A percentile compares a stretch with the other conserved stretches of the same genome.
These are phyloP conservation scores for Anabas testudineus DNA, from an alignment of 2,797 vertebrate species.

Conservation along the genomic window DNA sequence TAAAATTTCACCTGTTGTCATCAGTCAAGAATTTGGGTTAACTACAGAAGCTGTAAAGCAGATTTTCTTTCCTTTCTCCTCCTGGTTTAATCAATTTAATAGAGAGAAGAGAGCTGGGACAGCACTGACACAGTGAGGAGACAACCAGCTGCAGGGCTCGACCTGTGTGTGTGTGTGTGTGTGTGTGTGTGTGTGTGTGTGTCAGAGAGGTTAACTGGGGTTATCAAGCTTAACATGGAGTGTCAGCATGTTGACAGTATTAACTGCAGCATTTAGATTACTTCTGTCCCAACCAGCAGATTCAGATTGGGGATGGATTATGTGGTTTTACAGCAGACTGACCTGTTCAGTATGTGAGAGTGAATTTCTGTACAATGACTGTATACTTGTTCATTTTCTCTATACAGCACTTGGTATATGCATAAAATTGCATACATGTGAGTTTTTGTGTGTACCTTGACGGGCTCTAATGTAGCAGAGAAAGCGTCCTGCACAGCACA, in stretches of 20 bases:
- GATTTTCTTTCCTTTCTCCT: neutral
- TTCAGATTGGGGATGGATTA: constrained; percentile 49
- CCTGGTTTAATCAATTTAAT: constrained; percentile 8
- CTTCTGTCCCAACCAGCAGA: constrained; percentile 44
- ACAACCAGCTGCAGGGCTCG: constrained; percentile 2
- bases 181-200: too few species aligned
- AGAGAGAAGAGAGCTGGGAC: neutral
- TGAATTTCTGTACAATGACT: neutral
- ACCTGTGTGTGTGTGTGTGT: neutral
- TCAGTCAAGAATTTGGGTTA: too few species aligned
- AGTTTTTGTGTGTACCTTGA: constrained; percentile 87
- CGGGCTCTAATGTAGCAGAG: constrained; percentile 94
- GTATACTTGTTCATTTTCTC: neutral
- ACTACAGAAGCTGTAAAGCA: too few species aligned
- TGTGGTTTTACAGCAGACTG: neutral
- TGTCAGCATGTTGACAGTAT: constrained; percentile 54
- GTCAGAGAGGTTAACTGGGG: constrained; percentile 47
- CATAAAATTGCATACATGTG: too few species aligned
- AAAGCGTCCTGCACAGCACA: constrained; percentile 97
- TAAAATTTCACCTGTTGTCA: too few species aligned
- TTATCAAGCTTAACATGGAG: constrained; percentile 35
- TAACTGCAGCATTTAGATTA: constrained; percentile 55
- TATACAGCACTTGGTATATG: neutral
- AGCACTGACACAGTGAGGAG: neutral
- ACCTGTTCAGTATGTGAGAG: neutral